Evolutionary conservation across 2,113 vertebrate species (phyloP).

Genomic region (Turnix velox): DNA sequence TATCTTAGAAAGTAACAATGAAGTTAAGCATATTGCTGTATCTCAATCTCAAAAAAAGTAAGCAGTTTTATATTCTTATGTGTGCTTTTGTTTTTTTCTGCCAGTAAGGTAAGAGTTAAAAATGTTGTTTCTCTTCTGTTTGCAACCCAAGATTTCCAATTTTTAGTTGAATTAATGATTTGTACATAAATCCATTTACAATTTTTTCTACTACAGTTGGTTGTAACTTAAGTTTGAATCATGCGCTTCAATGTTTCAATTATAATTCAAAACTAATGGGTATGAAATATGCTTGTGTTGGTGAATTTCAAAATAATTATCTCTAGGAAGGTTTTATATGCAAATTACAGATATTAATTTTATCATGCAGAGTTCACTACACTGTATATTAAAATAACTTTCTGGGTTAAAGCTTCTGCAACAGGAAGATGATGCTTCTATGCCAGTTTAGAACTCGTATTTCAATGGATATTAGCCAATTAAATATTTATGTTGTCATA

Average conservation of each 20-base stretch:
- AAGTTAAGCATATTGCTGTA: not conserved
- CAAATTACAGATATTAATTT: slow-evolving; percentile 17
- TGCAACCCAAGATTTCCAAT: not conserved
- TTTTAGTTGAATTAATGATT: slow-evolving; percentile 35
- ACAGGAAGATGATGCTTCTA: not conserved
- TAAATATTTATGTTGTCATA: not conserved
- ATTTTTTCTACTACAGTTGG: not conserved
- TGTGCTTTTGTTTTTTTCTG: not conserved
- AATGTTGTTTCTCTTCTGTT: not conserved
- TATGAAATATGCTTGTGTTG: slow-evolving; percentile 29
- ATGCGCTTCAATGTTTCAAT: slow-evolving; percentile 30
- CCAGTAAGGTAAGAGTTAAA: slow-evolving; percentile 2
- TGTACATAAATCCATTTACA: slow-evolving; percentile 22
- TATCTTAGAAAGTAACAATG: not conserved
- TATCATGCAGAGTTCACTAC: not conserved
- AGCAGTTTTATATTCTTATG: not conserved
- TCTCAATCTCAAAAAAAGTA: not conserved
- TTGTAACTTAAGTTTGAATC: slow-evolving; percentile 40
- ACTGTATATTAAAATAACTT: not conserved
- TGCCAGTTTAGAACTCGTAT: not conserved
- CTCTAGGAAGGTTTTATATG: not conserved
- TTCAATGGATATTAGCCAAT: not conserved
- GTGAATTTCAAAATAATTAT: slow-evolving; percentile 30
- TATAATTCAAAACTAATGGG: slow-evolving; percentile 32
- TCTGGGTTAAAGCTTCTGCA: not conserved